phyloP scores from a whole-genome alignment of 2,113 vertebrate genomes.

The Gopherus flavomarginatus region DNA sequence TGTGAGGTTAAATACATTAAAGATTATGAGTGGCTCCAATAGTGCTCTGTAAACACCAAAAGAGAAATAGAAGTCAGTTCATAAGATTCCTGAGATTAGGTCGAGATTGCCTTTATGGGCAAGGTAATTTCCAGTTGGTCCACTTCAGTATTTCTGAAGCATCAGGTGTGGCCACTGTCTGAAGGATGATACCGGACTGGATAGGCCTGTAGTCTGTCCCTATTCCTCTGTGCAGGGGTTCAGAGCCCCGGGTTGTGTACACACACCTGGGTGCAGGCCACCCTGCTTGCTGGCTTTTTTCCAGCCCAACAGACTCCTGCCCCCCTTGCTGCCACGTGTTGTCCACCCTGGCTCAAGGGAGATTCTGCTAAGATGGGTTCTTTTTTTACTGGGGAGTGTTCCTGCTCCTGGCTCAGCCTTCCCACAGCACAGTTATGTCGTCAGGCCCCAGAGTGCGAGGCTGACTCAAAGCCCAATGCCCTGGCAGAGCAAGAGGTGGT shows the following conservation, averaged over 20 bases:
- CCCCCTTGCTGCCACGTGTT: not conserved
- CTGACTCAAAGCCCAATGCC: not conserved
- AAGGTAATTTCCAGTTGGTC: not conserved
- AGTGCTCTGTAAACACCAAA: not conserved
- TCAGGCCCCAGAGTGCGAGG: too few species aligned
- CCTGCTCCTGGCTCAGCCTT: not conserved
- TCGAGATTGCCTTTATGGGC: not conserved
- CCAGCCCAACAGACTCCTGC: not conserved
- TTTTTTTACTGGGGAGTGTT: not conserved
- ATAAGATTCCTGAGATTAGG: not conserved
- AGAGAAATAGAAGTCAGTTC: not conserved
- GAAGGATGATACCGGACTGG: not conserved
- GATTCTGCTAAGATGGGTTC: not conserved
- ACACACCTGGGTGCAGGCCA: not conserved
- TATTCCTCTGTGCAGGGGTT: not conserved
- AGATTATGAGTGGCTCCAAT: not conserved
- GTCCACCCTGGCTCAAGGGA: not conserved
- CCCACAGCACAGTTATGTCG: not conserved
- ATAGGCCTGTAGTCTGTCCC: not conserved
- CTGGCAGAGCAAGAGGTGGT: not conserved
- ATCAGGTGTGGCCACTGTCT: not conserved
- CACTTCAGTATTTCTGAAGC: not conserved
- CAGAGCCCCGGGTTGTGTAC: accelerated
- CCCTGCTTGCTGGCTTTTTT: not conserved
- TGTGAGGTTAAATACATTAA: accelerated